Base-by-base conservation (phyloP, 2,888 invertebrate species). In the Cheilosia variabilis region DNA sequence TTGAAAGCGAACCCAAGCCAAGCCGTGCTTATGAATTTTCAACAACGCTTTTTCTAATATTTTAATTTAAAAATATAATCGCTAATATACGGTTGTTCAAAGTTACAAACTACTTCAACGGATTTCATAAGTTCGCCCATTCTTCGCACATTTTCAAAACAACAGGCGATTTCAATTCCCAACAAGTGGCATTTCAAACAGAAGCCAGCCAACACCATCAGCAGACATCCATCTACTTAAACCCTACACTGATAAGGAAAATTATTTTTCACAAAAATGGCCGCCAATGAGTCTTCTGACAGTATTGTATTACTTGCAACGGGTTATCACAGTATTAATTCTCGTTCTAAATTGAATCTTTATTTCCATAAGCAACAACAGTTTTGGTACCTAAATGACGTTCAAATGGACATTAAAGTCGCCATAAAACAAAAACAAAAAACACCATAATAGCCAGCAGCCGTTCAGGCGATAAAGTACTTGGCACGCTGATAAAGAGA, bases 371-470 rank as follows among this genome's bases (percentile, higher is more conserved):
- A 80, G 47, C 72, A 72, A 81, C 76, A 86, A 86, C 81, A 86
- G 72, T 60, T 72, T 79, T 24, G 72, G 71, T 72, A 52, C 81
- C 68, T 77, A 73, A 86, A 86, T 72, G 52, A 77, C 77, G 52
- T 68, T 73, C 77, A 81, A 77, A 86, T 81, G 68, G 27, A 17
- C 86, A 81, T 66, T 86, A 71, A 81, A 77, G 81, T 80, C 86
- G 43, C 72, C 81, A 86, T 86, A 72, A 86, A 81, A 72, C n/a
- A 76, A 86, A 69, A 76, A 76, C 53, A 80, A 31, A 19, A 31
- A 31, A 79, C 41, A 47, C 62, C 60, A 81, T 68, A 53, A 82
- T 60, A 41, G 60, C 58, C 47, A 47, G 81, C 81, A 81, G 81
- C 76, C 71, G 57, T 77, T 66, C 37, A 63, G 55, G 77, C 76